phyloP scores from a whole-genome alignment of 2,888 invertebrate genomes.

The Itoplectis maculator region DNA sequence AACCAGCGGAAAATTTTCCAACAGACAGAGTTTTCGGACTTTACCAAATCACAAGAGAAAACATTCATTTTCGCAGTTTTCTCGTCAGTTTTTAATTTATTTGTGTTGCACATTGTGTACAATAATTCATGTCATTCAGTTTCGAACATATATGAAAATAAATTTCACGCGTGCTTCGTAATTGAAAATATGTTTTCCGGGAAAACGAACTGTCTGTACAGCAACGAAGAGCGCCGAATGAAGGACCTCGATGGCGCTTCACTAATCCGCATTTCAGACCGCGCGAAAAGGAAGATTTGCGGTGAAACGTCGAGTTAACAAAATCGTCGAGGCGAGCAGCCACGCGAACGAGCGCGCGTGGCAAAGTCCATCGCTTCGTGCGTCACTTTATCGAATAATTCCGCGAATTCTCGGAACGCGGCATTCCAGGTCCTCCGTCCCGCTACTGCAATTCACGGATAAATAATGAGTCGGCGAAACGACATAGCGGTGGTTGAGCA shows the following conservation, averaged over 20 bases:
- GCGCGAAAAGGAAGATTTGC: neutral
- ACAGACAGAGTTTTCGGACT: no score
- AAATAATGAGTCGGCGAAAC: slow-evolving; percentile 49
- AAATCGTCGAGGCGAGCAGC: neutral
- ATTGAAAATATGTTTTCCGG: neutral
- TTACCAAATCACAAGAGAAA: no score
- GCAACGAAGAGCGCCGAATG: neutral
- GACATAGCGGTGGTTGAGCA: neutral
- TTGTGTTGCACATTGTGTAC: no score
- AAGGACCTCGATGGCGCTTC: neutral
- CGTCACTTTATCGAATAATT: slow-evolving; percentile 52
- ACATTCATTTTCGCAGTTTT: no score
- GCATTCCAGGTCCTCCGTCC: slow-evolving; percentile 35
- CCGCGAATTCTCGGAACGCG: slow-evolving; percentile 18
- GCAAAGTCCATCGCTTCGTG: slow-evolving; percentile 43
- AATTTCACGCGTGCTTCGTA: no score
- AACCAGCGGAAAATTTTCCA: no score
- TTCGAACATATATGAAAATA: no score
- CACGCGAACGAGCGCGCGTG: slow-evolving; percentile 17
- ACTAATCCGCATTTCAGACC: neutral
- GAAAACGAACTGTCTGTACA: neutral
- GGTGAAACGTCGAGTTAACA: neutral
- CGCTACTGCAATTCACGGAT: slow-evolving; percentile 42
- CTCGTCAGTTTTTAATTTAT: no score
- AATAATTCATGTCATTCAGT: no score